Base-by-base conservation (phyloP, 53 echinoderm and acorn worm species). In the Apostichopus leukothele region DNA sequence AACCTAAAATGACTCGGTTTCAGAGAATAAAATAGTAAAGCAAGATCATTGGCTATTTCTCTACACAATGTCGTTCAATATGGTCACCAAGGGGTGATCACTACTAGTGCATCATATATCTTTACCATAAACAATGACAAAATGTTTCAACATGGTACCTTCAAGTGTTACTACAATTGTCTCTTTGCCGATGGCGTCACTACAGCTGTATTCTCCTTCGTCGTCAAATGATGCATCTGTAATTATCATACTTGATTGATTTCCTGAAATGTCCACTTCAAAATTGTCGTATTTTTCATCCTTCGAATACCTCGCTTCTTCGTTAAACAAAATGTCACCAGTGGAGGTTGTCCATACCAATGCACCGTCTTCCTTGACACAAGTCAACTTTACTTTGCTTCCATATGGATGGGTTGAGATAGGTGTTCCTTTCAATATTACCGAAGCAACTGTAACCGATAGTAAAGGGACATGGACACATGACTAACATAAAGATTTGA, bases 91-190 rank as follows among this genome's bases (percentile, higher is more conserved):
- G 39, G 0, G 3, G 3, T 39, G 3, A 39, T 39, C 39, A 39
- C 39, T 3, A 3, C 3, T 0, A 0, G 39, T 39, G 39, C 0
- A 39, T 39, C 0, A 0, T 39, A 0, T 3, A 0, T 39, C 39
- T 39, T 39, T 39, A 39, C 39, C 39, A 39, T 3, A 39, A 39
- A 57, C 57, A 57, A 9, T 57, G 57, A 55, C 7, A 0, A 1
- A 7, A 57, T 57, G 57, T 57, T 57, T 0, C 7, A 55, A 57
- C 3, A 5, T 57, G 10, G 9, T 57, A 57, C 57, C 71, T 71
- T 71, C 71, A 0, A 71, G 13, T 18, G 21, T 19, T 71, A 71
- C 18, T n/a, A 5, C 5, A 2, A 71, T 71, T 0, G 4, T 18
- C 21, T 71, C 71, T n/a, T 18, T 71, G 20, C 71, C 71, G 6